Conservation (phyloP, 2,113 vertebrate species). For the Rousettus leschenaultii region DNA sequence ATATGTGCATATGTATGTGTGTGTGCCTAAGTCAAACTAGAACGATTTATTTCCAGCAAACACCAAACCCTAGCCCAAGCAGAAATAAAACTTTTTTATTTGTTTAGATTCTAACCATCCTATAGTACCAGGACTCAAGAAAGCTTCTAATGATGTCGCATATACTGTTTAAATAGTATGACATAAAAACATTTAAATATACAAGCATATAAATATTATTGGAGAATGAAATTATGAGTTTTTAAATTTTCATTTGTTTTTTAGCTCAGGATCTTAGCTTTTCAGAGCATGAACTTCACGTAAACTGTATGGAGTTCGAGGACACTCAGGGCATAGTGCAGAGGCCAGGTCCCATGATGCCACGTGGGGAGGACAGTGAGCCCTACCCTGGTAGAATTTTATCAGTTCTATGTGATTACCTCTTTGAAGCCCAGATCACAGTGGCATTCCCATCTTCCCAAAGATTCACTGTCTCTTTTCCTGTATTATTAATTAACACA, state of each 20-base stretch:
- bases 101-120: background rate
- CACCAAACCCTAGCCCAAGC: background rate
- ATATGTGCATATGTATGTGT: background rate
- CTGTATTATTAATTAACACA: background rate
- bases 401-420: background rate
- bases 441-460: background rate
- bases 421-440: background rate
- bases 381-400: background rate
- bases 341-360: background rate
- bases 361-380: background rate
- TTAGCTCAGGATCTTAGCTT: background rate
- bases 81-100: background rate
- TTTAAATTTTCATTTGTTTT: background rate
- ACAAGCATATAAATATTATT: background rate
- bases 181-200: background rate
- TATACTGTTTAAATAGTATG: background rate
- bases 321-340: background rate
- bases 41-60: constrained; percentile 3
- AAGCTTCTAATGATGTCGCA: background rate
- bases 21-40: background rate
- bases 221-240: background rate
- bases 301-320: background rate
- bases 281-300: background rate
- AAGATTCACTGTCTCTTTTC: background rate
- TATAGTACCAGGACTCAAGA: background rate